These are phyloP conservation scores for Lepidothrix coronata DNA, from an alignment of 2,113 vertebrate species.

Conservation along the genomic window DNA sequence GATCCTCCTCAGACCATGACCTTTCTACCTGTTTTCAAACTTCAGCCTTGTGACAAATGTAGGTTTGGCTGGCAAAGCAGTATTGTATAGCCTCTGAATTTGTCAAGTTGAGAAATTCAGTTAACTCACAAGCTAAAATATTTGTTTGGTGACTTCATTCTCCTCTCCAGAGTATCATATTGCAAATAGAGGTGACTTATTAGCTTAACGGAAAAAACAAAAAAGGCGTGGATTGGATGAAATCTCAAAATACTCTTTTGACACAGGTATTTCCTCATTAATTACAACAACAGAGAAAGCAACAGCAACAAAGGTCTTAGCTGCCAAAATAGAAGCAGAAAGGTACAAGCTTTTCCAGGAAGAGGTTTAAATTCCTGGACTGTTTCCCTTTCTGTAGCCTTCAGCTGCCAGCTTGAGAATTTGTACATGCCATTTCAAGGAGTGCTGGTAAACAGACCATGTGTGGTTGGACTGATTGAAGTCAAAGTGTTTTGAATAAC, in stretches of 20 bases:
- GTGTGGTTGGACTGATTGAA: not conserved
- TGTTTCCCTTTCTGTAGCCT: not conserved
- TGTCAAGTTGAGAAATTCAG: not conserved
- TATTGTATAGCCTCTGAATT: not conserved
- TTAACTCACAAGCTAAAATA: not conserved
- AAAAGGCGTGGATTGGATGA: not conserved
- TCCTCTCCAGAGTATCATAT: not conserved
- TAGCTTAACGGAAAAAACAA: not conserved
- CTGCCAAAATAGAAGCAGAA: not conserved
- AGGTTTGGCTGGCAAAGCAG: not conserved
- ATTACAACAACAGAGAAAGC: not conserved
- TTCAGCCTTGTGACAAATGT: not conserved
- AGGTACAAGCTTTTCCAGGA: not conserved
- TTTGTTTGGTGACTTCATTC: not conserved
- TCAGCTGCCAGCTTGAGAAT: not conserved
- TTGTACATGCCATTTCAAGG: not conserved
- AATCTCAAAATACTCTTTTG: not conserved
- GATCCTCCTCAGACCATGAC: not conserved
- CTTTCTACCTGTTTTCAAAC: not conserved
- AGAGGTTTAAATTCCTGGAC: not conserved
- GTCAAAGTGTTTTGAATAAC: not conserved
- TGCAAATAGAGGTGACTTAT: not conserved
- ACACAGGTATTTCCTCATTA: not conserved
- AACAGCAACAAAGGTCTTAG: not conserved
- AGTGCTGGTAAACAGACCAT: not conserved